These are phyloP conservation scores for Cheirogaleus major DNA, from an alignment of 2,797 vertebrate genomes.

Conservation along the genomic window DNA sequence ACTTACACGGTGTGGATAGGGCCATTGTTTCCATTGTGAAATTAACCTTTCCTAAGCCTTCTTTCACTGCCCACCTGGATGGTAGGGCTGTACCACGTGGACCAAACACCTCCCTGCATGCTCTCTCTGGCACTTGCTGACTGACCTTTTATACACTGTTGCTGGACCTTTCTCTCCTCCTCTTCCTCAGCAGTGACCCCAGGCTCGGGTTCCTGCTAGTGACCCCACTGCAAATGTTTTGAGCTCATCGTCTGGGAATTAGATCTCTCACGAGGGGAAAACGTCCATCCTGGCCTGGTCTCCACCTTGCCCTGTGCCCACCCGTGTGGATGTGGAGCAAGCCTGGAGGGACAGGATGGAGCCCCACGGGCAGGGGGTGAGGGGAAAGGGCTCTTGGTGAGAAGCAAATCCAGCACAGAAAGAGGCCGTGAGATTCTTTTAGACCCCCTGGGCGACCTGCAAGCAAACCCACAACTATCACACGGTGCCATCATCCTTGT, in stretches of 20 bases:
- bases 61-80: neutral
- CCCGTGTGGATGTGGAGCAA: neutral
- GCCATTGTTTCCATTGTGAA: neutral
- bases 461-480: constrained; percentile 12
- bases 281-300: neutral
- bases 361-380: neutral
- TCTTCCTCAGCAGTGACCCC: neutral
- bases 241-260: neutral
- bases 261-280: neutral
- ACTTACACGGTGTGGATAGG: neutral
- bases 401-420: constrained; percentile 70
- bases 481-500: neutral
- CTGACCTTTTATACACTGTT: neutral
- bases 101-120: neutral
- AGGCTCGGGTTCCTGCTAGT: neutral
- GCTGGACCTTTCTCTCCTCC: neutral
- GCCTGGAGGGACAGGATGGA: neutral
- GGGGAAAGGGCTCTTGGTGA: neutral
- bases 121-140: constrained; percentile 41
- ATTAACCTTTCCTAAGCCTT: neutral
- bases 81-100: neutral
- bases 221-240: neutral
- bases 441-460: neutral
- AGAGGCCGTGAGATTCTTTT: constrained; percentile 34
- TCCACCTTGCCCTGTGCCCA: neutral